Conservation (phyloP, 2,797 vertebrate species). For the Lepidocolaptes lacrymiger region DNA sequence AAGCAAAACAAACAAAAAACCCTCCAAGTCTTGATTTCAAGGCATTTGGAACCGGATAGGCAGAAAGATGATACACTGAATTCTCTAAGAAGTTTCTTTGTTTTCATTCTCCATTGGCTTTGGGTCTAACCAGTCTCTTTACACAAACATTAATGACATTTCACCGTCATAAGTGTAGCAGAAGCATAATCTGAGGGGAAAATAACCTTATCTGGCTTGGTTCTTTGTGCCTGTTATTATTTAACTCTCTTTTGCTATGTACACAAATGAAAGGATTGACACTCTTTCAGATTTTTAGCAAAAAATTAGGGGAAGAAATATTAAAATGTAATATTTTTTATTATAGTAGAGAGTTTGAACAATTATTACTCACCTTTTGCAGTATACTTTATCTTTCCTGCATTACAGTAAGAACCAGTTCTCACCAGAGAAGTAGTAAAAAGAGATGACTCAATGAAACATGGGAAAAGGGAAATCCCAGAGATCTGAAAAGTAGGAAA, state of each 20-base stretch:
- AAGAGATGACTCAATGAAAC: not conserved
- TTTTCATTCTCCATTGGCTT: not conserved
- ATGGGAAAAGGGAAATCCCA: not conserved
- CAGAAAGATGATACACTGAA: not conserved
- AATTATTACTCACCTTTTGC: not conserved
- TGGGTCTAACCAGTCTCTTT: not conserved
- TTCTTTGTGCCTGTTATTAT: not conserved
- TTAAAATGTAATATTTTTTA: not conserved
- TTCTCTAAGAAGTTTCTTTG: not conserved
- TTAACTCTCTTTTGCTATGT: not conserved
- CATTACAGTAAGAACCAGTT: not conserved
- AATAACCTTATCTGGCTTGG: not conserved
- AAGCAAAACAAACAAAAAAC: not conserved
- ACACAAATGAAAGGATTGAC: not conserved
- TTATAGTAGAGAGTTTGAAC: not conserved
- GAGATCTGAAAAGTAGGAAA: not conserved
- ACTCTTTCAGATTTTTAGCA: not conserved
- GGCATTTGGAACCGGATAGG: not conserved
- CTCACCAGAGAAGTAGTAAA: not conserved
- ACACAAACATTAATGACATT: not conserved
- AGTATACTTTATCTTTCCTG: not conserved
- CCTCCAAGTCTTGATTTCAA: not conserved
- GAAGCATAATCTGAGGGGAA: not conserved
- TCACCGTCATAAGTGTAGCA: rapidly evolving
- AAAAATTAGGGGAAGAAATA: not conserved